A percentile compares a stretch with the other conserved stretches of the same genome.
phyloP scores from a whole-genome alignment of 2,113 vertebrate genomes.

The Megalops atlanticus region DNA sequence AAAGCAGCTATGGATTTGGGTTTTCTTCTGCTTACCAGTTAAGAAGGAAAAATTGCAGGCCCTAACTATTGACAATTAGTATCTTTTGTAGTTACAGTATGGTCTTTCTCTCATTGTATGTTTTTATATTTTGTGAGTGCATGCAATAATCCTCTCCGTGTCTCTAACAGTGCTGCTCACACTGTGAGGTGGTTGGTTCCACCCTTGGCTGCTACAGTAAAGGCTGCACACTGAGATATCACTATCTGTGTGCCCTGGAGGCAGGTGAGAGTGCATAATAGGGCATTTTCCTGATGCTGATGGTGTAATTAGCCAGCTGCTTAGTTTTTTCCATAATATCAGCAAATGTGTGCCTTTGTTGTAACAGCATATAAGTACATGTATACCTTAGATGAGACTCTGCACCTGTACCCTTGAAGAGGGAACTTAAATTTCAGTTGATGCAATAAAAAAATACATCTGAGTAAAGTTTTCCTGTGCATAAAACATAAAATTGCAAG shows the following conservation, averaged over 20 bases:
- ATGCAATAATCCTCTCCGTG: background rate
- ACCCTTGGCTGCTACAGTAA: conserved; percentile 98
- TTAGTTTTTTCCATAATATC: background rate
- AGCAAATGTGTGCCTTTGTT: too few species aligned
- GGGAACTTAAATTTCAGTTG: background rate
- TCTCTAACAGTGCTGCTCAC: conserved; percentile 86
- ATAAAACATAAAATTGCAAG: background rate
- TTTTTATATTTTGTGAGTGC: background rate
- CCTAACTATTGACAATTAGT: background rate
- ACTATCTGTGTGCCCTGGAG: conserved; percentile 95
- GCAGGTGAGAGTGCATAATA: conserved; percentile 78
- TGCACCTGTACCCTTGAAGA: background rate
- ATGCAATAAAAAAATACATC: background rate
- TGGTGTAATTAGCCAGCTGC: background rate
- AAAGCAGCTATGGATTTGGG: too few species aligned
- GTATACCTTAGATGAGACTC: background rate
- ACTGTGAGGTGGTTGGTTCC: conserved; percentile 93
- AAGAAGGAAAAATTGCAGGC: too few species aligned
- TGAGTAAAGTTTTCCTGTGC: background rate
- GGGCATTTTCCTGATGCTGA: background rate
- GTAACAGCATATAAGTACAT: background rate
- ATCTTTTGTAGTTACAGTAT: too few species aligned
- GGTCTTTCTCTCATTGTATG: too few species aligned
- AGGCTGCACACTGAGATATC: conserved; percentile 96
- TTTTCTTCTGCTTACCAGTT: too few species aligned